Percentiles rank a stretch among this genome's conserved stretches.
Conservation (phyloP, 2,888 invertebrate genomes). For the Leucania comma region DNA sequence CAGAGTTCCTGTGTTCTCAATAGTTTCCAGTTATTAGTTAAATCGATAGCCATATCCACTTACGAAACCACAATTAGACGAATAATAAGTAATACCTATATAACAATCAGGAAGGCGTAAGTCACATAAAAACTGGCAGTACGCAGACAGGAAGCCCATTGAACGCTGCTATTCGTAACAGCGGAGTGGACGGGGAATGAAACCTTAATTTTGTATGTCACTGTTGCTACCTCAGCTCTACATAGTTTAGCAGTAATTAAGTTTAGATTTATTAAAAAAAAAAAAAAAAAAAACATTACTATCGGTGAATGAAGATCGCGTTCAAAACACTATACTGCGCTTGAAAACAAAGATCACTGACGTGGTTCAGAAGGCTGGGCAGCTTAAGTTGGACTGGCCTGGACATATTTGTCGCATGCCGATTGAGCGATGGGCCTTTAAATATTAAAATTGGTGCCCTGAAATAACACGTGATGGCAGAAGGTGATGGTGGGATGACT, state of each 20-base stretch:
- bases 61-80: constrained; percentile 59
- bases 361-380: too few species aligned
- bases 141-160: constrained; percentile 57
- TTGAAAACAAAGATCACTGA: too few species aligned
- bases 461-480: too few species aligned
- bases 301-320: too few species aligned
- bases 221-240: constrained; percentile 39
- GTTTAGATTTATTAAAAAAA: too few species aligned
- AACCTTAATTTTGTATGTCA: constrained; percentile 49
- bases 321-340: too few species aligned
- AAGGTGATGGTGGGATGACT: too few species aligned
- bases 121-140: constrained; percentile 56
- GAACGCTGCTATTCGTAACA: constrained; percentile 48
- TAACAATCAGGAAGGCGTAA: constrained; percentile 61
- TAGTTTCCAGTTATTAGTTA: constrained; percentile 46
- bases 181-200: constrained; percentile 43
- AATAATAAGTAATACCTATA: constrained; percentile 52
- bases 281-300: too few species aligned
- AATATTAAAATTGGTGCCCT: too few species aligned
- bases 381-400: too few species aligned
- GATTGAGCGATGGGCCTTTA: too few species aligned
- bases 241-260: neutral
- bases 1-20: constrained; percentile 32
- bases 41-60: constrained; percentile 48
- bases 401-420: too few species aligned